Conservation (phyloP, 2,888 invertebrate species). For the Acrocyrtus sp. region DNA sequence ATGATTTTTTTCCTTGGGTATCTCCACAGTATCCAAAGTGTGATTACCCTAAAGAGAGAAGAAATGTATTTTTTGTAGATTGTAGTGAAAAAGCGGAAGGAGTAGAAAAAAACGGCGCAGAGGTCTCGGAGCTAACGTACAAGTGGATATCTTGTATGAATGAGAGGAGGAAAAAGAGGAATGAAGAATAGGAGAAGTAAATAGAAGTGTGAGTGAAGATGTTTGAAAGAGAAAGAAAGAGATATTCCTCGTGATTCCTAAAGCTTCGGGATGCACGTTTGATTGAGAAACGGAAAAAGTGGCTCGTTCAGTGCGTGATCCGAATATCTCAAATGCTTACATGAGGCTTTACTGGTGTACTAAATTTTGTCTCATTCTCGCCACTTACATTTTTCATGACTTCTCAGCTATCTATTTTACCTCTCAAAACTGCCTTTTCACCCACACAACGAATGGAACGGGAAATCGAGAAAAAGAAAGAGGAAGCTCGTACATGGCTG, state of each 20-base stretch:
- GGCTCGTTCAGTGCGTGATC: constrained; percentile 62
- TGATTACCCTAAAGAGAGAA: too few species aligned
- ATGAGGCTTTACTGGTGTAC: constrained; percentile 49
- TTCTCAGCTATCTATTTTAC: constrained; percentile 36
- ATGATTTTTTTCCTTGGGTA: too few species aligned
- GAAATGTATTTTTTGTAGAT: too few species aligned
- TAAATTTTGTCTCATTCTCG: constrained; percentile 51
- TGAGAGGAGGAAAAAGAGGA: neutral
- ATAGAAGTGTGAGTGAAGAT: constrained; percentile 13
- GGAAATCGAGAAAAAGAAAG: neutral
- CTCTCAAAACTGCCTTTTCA: constrained; percentile 30
- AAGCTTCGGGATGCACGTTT: constrained; percentile 62
- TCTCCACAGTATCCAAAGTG: too few species aligned
- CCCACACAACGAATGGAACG: constrained; percentile 25
- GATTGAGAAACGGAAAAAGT: constrained; percentile 63
- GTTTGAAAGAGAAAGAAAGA: constrained; percentile 8
- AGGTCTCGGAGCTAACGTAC: too few species aligned
- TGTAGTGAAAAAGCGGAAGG: too few species aligned
- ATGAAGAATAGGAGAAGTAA: constrained; percentile 9
- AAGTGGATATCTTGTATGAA: too few species aligned
- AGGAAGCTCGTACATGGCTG: too few species aligned
- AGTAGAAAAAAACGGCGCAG: too few species aligned
- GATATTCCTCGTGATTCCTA: constrained; percentile 59
- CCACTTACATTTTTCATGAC: constrained; percentile 51
- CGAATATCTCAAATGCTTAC: constrained; percentile 60